Base-by-base conservation (phyloP, 2,113 vertebrate genomes). In the Myrmecobius fasciatus region DNA sequence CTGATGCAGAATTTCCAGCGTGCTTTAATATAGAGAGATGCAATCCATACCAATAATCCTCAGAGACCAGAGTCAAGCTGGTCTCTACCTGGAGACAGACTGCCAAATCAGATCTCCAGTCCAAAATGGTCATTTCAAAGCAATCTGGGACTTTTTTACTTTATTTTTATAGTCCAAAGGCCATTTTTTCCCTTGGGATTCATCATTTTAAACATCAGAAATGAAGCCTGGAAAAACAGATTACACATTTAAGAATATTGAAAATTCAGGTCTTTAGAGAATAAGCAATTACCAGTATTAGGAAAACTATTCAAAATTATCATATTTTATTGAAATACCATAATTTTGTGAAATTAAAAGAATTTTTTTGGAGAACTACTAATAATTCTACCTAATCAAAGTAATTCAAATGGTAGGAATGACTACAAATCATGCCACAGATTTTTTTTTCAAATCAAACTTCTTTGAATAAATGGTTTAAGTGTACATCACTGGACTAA, bases 171-270 rank as follows among this genome's bases (percentile, higher is more conserved):
- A 43, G 53, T 89, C 92, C n/a, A 17, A 17, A 93, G 53, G 60
- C 94, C 46, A 95, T 31, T 95, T 90, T 46, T 88, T 25, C 11
- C 2, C 51, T 53, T 93, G 7, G 25, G 26, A 54, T 53, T 93
- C 90, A 89, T 96, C 88, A 96, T 96, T 90, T 96, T 89, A 96
- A 53, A 95, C 48, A 54, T 92, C 14, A 91, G 92, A 94, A 88
- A 60, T 51, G 52, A 47, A n/a, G 91, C 10, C 10, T 92, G 96
- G 31, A 2, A 94, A 94, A 24, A 9, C 20, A 96, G 93, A 94
- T 92, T 91, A 90, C 93, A 95, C 93, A 95, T 93, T 93, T 31
- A 48, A 92, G 53, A 90, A 93, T 7, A 54, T 4, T 25, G 25
- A 56, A 91, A 93, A 47, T 92, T 92, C 46, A 94, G 5, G 43